These are phyloP conservation scores for Alligator mississippiensis DNA, from an alignment of 2,113 vertebrate species.

Conservation along the genomic window DNA sequence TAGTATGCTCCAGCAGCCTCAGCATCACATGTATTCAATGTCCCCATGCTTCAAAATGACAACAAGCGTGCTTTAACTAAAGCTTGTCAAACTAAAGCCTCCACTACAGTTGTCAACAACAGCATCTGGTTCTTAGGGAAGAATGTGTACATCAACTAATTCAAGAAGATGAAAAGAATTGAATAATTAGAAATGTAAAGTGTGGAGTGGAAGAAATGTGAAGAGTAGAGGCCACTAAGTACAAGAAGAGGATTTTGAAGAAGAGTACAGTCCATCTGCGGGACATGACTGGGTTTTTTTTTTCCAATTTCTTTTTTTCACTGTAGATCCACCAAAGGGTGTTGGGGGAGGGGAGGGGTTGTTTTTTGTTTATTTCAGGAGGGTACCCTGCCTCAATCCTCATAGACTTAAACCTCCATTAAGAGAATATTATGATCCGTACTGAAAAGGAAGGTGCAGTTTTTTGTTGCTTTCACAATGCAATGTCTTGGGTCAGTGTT, in stretches of 20 bases:
- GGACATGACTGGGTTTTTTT: not conserved
- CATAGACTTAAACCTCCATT: not conserved
- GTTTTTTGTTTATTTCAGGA: too few species aligned
- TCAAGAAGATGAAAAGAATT: not conserved
- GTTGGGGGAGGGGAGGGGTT: not conserved
- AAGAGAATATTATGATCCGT: not conserved
- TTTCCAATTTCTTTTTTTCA: not conserved
- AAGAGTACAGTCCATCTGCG: not conserved
- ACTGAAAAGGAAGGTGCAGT: not conserved
- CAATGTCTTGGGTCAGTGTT: not conserved
- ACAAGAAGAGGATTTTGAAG: not conserved
- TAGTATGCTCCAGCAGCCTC: too few species aligned
- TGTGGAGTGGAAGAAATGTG: not conserved
- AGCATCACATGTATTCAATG: too few species aligned
- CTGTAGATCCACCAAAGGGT: not conserved
- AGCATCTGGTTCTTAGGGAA: not conserved
- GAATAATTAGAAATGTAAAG: not conserved
- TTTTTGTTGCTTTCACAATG: not conserved
- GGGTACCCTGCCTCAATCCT: not conserved
- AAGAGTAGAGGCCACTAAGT: not conserved
- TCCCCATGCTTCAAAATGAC: too few species aligned
- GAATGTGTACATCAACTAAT: not conserved
- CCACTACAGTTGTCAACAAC: not conserved
- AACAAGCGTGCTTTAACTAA: too few species aligned
- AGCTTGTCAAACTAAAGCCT: too few species aligned